Percentiles rank a stretch among this genome's conserved stretches.
phyloP scores from a whole-genome alignment of 2,888 invertebrate genomes.

The Pardosa pseudoannulata region DNA sequence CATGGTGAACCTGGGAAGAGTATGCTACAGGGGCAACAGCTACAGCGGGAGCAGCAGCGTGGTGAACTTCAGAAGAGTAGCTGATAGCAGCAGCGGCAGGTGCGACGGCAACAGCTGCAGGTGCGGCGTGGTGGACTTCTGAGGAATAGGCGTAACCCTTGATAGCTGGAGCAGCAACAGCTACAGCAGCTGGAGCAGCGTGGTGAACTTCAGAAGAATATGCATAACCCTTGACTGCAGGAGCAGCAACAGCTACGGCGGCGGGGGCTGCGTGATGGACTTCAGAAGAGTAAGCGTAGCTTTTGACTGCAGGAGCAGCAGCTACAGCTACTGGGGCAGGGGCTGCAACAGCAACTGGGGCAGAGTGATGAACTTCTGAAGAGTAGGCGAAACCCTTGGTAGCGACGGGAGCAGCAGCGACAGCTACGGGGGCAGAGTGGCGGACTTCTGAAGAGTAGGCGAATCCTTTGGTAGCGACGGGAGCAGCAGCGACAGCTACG shows the following conservation, averaged over 20 bases:
- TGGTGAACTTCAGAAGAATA: constrained; percentile 48
- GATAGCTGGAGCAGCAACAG: constrained; percentile 5
- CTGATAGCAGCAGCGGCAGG: constrained; percentile 6
- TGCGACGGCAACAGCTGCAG: constrained; percentile 22
- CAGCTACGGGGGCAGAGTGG: constrained; percentile 31
- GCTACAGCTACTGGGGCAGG: constrained; percentile 12
- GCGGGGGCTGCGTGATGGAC: constrained; percentile 39
- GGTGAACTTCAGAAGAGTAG: constrained; percentile 14
- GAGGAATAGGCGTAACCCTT: constrained; percentile 27
- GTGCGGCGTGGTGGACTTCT: constrained; percentile 27
- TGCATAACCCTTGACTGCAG: constrained; percentile 11
- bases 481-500: background rate
- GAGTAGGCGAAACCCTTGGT: constrained; percentile 30
- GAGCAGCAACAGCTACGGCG: constrained; percentile 16
- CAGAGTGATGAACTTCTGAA: constrained; percentile 32
- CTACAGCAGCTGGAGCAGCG: constrained; percentile 16
- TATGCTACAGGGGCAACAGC: constrained; percentile 11
- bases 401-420: constrained; percentile 3
- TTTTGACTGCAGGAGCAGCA: constrained; percentile 42
- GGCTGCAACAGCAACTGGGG: constrained; percentile 38
- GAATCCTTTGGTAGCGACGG: background rate
- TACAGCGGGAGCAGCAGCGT: background rate
- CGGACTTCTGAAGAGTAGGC: constrained; percentile 43
- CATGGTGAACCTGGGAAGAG: constrained; percentile 32
- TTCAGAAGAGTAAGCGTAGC: constrained; percentile 40